Base-by-base conservation (phyloP, 2,888 invertebrate genomes). In the Drosophila macrothrix region DNA sequence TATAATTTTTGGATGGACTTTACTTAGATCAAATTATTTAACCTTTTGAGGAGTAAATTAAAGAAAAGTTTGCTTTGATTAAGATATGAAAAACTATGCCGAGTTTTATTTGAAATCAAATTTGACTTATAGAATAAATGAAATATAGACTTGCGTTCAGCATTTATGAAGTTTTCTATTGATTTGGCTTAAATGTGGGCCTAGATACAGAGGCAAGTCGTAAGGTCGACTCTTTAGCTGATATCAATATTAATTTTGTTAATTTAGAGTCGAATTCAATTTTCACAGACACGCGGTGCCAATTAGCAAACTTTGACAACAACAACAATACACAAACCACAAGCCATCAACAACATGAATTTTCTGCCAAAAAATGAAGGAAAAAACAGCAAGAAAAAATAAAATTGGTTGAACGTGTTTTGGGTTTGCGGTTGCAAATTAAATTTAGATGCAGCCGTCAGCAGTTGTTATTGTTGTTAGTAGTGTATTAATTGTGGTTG, bases 221-320 rank as follows among this genome's bases (percentile, higher is more conserved):
- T 28, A 52, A 50, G 50, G 25, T 16, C 37, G 12, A 12, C n/a
- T 1, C n/a, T 5, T 59, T 59, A n/a, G 49, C 46, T 52, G 33
- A 41, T 25, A 59, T 64, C 33, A 55, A 53, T 81, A 67, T 68
- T 58, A 29, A 63, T 16, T 68, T 19, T 66, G 29, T 31, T 53
- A 25, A 55, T 63, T 68, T 39, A 16, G 16, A 37, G 67, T 63
- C 53, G 41, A 56, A 71, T 66, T 62, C 37, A 39, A 63, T 64
- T 74, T 71, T 64, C 28, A 29, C 70, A 71, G 61, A 76, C 74
- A 74, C 71, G 59, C 72, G 60, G 71, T 53, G 72, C 72, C 77
- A 89, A 86, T 90, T 90, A 87, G 82, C 80, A 65, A 68, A 78
- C 67, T 75, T 75, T 89, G 75, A 66, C 82, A 82, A 60, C 19